Percentiles rank a stretch among this genome's conserved stretches.
Evolutionary conservation across 2,888 invertebrate species (phyloP).

Genomic region (Drosophila multiciliata): DNA sequence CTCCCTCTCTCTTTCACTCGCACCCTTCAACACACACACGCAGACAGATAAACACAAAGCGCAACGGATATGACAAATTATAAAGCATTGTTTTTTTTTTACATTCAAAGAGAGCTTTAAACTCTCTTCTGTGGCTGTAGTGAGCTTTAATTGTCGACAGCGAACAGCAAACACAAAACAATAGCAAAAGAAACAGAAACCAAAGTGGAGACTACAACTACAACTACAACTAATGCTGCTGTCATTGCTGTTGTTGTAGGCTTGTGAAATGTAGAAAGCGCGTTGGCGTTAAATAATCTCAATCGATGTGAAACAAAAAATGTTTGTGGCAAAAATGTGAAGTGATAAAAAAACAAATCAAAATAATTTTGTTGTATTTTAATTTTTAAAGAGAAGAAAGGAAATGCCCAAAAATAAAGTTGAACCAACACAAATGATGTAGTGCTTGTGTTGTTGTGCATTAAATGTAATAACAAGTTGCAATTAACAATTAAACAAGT

Average conservation of each 20-base stretch:
- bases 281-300: slow-evolving; percentile 62
- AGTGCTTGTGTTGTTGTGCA: slow-evolving; percentile 30
- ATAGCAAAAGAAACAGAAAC: slow-evolving; percentile 30
- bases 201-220: slow-evolving; percentile 32
- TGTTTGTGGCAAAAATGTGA: slow-evolving; percentile 29
- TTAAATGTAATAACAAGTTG: slow-evolving; percentile 35
- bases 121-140: slow-evolving; percentile 29
- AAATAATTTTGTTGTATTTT: slow-evolving; percentile 23
- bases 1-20: background rate
- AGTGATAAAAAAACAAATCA: slow-evolving; percentile 16
- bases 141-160: slow-evolving; percentile 57
- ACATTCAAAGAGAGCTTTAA: slow-evolving; percentile 17
- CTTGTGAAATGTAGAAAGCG: slow-evolving; percentile 66
- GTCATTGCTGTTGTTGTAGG: slow-evolving; percentile 52
- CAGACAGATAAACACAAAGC: slow-evolving; percentile 40
- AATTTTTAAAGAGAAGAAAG: slow-evolving; percentile 19
- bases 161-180: slow-evolving; percentile 36
- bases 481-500: slow-evolving; percentile 59
- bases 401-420: slow-evolving; percentile 28
- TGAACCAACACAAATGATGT: slow-evolving; percentile 25
- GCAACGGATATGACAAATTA: slow-evolving; percentile 74
- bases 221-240: slow-evolving; percentile 5
- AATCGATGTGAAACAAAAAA: slow-evolving; percentile 21
- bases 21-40: slow-evolving; percentile 5
- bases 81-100: slow-evolving; percentile 47